Evolutionary conservation across 1,140 invertebrate genomes (phyloP).

Genomic region (Atopsyche davidsoni): DNA sequence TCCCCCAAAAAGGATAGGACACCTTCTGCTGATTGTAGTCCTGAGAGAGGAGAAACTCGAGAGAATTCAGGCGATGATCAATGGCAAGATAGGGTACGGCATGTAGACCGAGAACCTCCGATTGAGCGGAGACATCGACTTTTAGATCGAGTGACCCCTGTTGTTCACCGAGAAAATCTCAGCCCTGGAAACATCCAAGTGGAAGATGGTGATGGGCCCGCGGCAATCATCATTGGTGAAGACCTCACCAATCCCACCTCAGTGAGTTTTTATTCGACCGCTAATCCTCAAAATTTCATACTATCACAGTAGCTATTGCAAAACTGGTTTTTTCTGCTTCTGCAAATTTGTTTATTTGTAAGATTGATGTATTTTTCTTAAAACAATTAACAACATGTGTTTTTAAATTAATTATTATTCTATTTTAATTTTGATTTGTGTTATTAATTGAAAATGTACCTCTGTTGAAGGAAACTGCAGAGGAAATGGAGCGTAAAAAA

Average conservation of each 20-base stretch:
- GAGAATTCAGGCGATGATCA: constrained; percentile 38
- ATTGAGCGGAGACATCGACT: constrained; percentile 21
- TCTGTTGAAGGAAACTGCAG: constrained; percentile 70
- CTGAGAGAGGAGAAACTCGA: constrained; percentile 30
- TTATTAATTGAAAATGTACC: constrained; percentile 11
- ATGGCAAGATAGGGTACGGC: constrained; percentile 45
- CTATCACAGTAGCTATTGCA: too few relatives aligned
- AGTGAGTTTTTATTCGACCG: constrained; percentile 54
- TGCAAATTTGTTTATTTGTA: too few relatives aligned
- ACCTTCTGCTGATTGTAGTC: constrained; percentile 37
- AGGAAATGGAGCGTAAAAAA: constrained; percentile 87
- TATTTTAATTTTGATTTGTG: not conserved
- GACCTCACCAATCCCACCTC: constrained; percentile 62
- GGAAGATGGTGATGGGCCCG: constrained; percentile 36
- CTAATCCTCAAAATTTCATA: too few relatives aligned
- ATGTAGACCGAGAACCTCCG: constrained; percentile 40
- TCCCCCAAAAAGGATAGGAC: constrained; percentile 68
- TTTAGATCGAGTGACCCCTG: constrained; percentile 16
- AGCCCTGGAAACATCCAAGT: constrained; percentile 11
- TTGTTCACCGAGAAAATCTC: constrained; percentile 20
- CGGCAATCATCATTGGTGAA: constrained; percentile 63
- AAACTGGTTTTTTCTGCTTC: too few relatives aligned
- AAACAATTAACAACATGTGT: constrained; percentile 3
- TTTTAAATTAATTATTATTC: constrained; percentile 15
- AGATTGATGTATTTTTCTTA: too few relatives aligned